Base-by-base conservation (phyloP, 1,140 invertebrate genomes). In the Pseudobourletiella spinata region DNA sequence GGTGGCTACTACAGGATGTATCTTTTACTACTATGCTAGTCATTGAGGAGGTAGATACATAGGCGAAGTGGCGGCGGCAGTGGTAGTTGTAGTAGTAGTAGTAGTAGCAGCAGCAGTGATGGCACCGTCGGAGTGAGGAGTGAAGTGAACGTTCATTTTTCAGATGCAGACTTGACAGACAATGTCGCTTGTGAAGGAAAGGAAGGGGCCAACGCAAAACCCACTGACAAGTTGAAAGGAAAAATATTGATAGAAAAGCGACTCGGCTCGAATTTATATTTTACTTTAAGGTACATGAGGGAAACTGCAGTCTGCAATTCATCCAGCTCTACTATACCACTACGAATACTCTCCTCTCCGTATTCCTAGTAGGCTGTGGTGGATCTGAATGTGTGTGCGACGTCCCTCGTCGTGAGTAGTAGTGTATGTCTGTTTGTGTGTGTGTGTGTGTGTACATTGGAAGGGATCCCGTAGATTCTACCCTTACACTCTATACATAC, bases 81-180 rank as follows among this genome's bases (percentile, higher is more conserved):
- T n/a, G n/a, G n/a, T n/a, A n/a, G n/a, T n/a, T n/a, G n/a, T n/a
- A n/a, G n/a, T n/a, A n/a, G n/a, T n/a, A n/a, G n/a, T n/a, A 51
- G 6, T 25, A 51, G 48, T 26, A 51, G 24, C 28, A 51, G 24
- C 28, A 25, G 48, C 24, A 26, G 8, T 26, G 24, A 4, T 51
- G 48, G 14, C 14, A 51, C 14, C 14, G 48, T 15, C 48, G 25
- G 48, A 58, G 61, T 58, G 61, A 58, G 58, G 64, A 61, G 62
- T 64, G 66, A 67, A 67, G 55, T 55, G 66, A 61, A 61, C 50
- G 61, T 63, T 68, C 67, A 68, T 68, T 68, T 68, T 68, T 68
- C 67, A 68, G 57, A 58, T 57, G 51, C 51, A 63, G 61, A 57
- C 52, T 63, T 63, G 65, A 67, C 65, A 67, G 65, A 67, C 65